Evolutionary conservation across 2,113 vertebrate species (phyloP), one percentile per base, ranked within the genome.

Genomic region (Corvus cornix): DNA sequence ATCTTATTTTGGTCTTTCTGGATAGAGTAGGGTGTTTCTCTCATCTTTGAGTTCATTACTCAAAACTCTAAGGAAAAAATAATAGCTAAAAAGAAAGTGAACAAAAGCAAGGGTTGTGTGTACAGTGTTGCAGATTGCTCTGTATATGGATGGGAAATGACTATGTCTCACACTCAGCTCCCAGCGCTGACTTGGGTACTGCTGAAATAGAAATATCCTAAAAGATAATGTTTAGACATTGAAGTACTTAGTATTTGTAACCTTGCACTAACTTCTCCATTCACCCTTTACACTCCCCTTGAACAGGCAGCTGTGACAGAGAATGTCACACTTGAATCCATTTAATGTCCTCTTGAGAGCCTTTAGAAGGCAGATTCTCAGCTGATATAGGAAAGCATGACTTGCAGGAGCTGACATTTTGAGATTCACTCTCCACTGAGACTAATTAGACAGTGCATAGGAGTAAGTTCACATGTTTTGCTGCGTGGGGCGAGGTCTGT

Each of bases 341-440:
- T 67, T 87, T 85, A 73, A 58, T 24, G 24, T 81, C 39, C 68
- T 55, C 68, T 23, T 81, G 55, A 63, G 73, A 92, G 44, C 19
- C 28, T 73, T 89, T 39, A 58, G 78, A 79, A 92, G 35, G 35
- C n/a, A 89, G 44, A 55, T 51, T 35, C 23, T 94, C 5, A 28
- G n/a, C 11, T 73, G 41, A 35, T 58, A 41, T 17, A 91, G 55
- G 58, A 76, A 86, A 84, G 18, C 0, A 0, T 66, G 46, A 18
- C 53, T 91, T 89, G 39, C 37, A 89, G 66, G 11, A 94, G 21
- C n/a, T 96, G 95, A 82, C 73, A 85, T 89, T 92, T 92, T 89
- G 64, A 82, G 69, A 52, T 76, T 87, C 0, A 1, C 4, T 69
- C 30, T 87, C 70, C 16, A 5, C 49, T 90, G 74, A 93, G 75